These are phyloP conservation scores for Cephus pygmeus DNA, from an alignment of 2,888 invertebrate species.

Conservation along the genomic window DNA sequence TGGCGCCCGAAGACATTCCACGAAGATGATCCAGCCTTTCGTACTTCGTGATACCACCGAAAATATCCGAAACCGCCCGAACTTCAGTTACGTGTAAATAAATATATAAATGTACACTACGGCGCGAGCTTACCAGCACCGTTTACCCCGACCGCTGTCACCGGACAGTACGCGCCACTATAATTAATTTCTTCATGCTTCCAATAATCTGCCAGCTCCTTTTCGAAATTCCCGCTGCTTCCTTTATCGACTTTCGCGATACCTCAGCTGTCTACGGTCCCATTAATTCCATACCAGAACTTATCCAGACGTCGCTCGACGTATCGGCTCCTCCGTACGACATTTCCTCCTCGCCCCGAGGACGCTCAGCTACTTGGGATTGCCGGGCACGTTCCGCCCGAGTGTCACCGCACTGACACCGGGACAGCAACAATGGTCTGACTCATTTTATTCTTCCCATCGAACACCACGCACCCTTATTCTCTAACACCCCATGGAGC, in stretches of 20 bases:
- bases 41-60: conserved; percentile 20
- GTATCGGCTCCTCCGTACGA: neutral
- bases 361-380: neutral
- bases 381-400: neutral
- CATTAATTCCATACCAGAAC: neutral
- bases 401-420: conserved; percentile 4
- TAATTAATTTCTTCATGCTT: neutral
- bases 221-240: neutral
- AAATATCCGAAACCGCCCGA: neutral
- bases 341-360: neutral
- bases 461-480: conserved; percentile 1
- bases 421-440: conserved; percentile 15
- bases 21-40: conserved; percentile 64
- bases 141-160: neutral
- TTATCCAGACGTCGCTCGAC: neutral
- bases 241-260: neutral
- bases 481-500: conserved; percentile 29
- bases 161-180: neutral
- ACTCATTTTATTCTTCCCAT: conserved; percentile 22
- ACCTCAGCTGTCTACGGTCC: neutral
- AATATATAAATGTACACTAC: neutral
- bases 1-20: conserved; percentile 66
- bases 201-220: neutral
- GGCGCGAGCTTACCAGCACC: neutral
- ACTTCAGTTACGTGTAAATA: neutral